Evolutionary conservation across 37 sponge, comb jelly and placozoan genomes (phyloP).

Genomic region (Petrosia ficiformis): DNA sequence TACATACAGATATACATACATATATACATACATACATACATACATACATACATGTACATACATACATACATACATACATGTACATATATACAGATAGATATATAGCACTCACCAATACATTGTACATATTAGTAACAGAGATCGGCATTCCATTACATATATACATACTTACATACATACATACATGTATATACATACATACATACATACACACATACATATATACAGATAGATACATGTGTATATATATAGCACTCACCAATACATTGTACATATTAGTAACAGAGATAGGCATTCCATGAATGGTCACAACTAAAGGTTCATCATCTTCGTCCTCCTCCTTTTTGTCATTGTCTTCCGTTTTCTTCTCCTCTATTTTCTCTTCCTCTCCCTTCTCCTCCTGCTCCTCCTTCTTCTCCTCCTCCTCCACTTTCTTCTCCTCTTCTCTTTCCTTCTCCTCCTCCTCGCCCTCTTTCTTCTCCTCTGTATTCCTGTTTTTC

Average conservation of each 20-base stretch:
- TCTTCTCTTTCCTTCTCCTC: background rate
- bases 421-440: background rate
- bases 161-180: no score
- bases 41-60: no score
- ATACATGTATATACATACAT: no score
- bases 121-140: constrained; percentile 6
- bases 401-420: background rate
- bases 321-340: background rate
- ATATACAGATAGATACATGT: no score
- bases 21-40: no score
- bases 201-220: no score
- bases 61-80: no score
- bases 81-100: background rate
- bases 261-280: constrained; percentile 23
- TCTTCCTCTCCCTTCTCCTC: background rate
- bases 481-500: no score
- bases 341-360: background rate
- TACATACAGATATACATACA: no score
- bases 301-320: background rate
- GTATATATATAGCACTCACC: background rate
- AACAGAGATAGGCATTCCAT: background rate
- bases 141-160: background rate
- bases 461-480: background rate
- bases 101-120: constrained; percentile 6
- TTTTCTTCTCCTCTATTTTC: no score